Conservation (phyloP, 2,797 vertebrate species). For the Pseudochromis fuscus region DNA sequence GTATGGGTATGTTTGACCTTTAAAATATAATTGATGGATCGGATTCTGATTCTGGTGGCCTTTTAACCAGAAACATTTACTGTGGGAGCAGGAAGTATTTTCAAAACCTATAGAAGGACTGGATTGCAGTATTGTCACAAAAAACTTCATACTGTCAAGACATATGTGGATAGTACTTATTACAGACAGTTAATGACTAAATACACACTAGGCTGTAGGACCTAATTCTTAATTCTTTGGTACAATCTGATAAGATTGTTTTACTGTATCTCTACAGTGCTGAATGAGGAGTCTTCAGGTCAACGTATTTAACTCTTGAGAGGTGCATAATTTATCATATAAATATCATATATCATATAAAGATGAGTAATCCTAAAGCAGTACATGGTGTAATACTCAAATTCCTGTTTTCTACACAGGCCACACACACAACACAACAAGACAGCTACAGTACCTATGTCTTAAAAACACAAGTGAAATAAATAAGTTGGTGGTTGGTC, state of each 20-base stretch:
- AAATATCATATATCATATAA: too few relatives aligned
- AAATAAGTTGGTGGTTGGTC: neutral
- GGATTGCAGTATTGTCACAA: constrained; percentile 8
- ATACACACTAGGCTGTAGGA: neutral
- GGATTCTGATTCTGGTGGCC: constrained; percentile 45
- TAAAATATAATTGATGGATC: constrained; percentile 59
- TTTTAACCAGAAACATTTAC: constrained; percentile 53
- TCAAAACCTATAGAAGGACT: constrained; percentile 12
- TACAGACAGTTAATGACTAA: neutral
- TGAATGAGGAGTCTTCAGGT: neutral
- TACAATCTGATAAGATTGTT: neutral
- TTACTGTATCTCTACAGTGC: neutral
- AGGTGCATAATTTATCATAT: too few relatives aligned
- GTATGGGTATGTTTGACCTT: constrained; percentile 63
- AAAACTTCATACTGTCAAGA: neutral
- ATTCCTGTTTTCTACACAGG: too few relatives aligned
- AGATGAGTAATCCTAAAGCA: neutral
- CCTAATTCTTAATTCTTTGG: neutral
- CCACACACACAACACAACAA: neutral
- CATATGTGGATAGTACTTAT: neutral
- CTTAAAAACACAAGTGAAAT: neutral
- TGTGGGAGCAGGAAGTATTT: constrained; percentile 36
- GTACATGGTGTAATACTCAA: neutral
- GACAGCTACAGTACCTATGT: neutral
- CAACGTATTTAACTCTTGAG: neutral